Percentiles rank a stretch among this genome's conserved stretches.
Evolutionary conservation across 2,113 vertebrate genomes (phyloP).

Genomic region (Epinephelus lanceolatus): DNA sequence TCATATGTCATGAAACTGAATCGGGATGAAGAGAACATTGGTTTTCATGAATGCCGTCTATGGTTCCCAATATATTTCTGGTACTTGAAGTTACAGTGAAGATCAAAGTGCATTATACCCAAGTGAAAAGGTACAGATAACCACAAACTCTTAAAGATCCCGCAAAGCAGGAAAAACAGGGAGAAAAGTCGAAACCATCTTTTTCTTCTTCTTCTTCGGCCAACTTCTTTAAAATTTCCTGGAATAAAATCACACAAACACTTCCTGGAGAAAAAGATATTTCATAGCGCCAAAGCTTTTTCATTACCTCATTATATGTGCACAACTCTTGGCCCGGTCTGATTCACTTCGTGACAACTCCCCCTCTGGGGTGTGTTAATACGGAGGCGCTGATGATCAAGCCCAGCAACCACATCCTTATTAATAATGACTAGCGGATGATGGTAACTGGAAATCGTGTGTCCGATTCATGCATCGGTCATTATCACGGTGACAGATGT

Average conservation of each 20-base stretch:
- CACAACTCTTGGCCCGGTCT: not conserved
- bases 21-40: not conserved
- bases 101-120: not conserved
- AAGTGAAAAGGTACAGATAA: not conserved
- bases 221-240: conserved; percentile 9
- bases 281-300: not conserved
- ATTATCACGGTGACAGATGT: conserved; percentile 45
- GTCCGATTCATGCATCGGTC: conserved; percentile 11
- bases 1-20: conserved; percentile 7
- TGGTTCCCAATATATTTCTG: not conserved
- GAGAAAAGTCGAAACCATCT: not conserved
- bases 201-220: not conserved
- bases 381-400: conserved; percentile 15
- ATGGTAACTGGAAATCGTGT: conserved; percentile 38
- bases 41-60: not conserved
- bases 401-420: conserved; percentile 41
- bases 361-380: conserved; percentile 43
- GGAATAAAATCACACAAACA: not conserved
- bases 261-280: not conserved
- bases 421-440: conserved; percentile 46
- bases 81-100: not conserved
- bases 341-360: conserved; percentile 36
- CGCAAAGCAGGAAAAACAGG: not conserved
- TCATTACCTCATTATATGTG: conserved; percentile 17
- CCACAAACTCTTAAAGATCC: not conserved